These are phyloP conservation scores for Suricata suricatta DNA, from an alignment of 2,113 vertebrate species.

Conservation along the genomic window DNA sequence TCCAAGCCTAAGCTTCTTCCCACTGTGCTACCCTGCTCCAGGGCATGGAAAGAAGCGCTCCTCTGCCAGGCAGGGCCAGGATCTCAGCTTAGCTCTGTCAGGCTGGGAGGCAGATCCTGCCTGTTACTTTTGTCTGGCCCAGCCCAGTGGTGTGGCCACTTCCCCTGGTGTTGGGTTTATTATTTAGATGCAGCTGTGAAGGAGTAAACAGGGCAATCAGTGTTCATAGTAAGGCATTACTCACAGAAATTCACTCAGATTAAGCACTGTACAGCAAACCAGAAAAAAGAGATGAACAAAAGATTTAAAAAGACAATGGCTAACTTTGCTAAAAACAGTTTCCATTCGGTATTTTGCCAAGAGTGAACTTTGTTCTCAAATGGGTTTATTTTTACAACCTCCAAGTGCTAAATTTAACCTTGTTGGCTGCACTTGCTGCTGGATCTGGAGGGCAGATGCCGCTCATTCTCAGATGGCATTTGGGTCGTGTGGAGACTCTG, in stretches of 20 bases:
- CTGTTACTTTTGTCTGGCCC: background rate
- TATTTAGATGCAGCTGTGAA: slow-evolving; percentile 16
- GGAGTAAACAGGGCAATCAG: slow-evolving; percentile 7
- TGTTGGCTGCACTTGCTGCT: slow-evolving; percentile 69
- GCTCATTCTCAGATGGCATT: slow-evolving; percentile 66
- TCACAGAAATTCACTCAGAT: background rate
- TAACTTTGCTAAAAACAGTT: slow-evolving; percentile 62
- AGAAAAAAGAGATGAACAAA: slow-evolving; percentile 64
- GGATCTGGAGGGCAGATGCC: slow-evolving; percentile 60
- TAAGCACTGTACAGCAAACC: slow-evolving; percentile 60
- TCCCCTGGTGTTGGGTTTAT: background rate
- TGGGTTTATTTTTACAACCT: slow-evolving; percentile 80
- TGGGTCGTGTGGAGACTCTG: slow-evolving; percentile 40
- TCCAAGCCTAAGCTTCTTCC: background rate
- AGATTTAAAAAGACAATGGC: slow-evolving; percentile 70
- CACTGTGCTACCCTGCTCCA: background rate
- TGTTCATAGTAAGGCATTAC: slow-evolving; percentile 1
- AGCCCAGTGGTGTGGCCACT: background rate
- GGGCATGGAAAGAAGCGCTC: background rate
- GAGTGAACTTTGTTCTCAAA: slow-evolving; percentile 58
- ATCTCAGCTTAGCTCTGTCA: background rate
- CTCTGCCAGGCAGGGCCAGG: background rate
- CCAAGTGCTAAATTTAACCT: slow-evolving; percentile 76
- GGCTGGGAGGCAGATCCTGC: background rate
- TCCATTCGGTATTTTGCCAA: slow-evolving; percentile 62